These are phyloP conservation scores for Orius insidiosus DNA, from an alignment of 1,140 invertebrate species.

Conservation along the genomic window DNA sequence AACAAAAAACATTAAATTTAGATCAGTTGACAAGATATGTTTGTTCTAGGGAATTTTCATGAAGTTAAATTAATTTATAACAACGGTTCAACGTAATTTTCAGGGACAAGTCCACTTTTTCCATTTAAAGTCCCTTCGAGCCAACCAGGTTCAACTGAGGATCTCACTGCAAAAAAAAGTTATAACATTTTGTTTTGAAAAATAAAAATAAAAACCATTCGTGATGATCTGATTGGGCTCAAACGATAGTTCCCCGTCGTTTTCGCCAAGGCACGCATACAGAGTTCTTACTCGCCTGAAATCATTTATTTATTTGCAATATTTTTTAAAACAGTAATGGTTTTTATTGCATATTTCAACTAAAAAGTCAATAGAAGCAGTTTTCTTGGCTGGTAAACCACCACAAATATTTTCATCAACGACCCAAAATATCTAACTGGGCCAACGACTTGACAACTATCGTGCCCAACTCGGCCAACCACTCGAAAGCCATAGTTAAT, in stretches of 20 bases:
- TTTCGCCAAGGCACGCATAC: slow-evolving; percentile 89
- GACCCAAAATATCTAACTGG: too few species aligned
- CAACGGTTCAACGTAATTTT: slow-evolving; percentile 89
- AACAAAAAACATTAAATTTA: too few species aligned
- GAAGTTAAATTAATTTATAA: slow-evolving; percentile 27
- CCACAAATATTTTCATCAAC: too few species aligned
- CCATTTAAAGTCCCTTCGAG: slow-evolving; percentile 87
- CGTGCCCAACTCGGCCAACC: too few species aligned
- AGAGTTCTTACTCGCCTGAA: slow-evolving; percentile 70
- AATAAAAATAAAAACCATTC: slow-evolving; percentile 62
- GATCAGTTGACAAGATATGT: slow-evolving; percentile 15
- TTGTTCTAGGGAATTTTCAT: slow-evolving; percentile 9
- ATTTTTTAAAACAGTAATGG: too few species aligned
- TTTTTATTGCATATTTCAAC: too few species aligned
- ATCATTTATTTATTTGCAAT: slow-evolving; percentile 6
- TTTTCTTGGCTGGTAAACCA: too few species aligned
- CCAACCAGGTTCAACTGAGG: slow-evolving; percentile 90
- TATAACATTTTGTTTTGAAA: slow-evolving; percentile 9
- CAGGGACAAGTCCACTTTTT: slow-evolving; percentile 82
- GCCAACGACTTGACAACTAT: too few species aligned
- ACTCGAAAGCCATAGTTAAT: too few species aligned
- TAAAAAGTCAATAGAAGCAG: too few species aligned
- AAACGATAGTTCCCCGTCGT: slow-evolving; percentile 91
- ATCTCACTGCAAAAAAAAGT: slow-evolving; percentile 48
- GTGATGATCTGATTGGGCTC: slow-evolving; percentile 96